Percentiles rank a stretch among this genome's conserved stretches.
These are phyloP conservation scores for Caerostris extrusa DNA, from an alignment of 1,140 invertebrate species.

Conservation along the genomic window DNA sequence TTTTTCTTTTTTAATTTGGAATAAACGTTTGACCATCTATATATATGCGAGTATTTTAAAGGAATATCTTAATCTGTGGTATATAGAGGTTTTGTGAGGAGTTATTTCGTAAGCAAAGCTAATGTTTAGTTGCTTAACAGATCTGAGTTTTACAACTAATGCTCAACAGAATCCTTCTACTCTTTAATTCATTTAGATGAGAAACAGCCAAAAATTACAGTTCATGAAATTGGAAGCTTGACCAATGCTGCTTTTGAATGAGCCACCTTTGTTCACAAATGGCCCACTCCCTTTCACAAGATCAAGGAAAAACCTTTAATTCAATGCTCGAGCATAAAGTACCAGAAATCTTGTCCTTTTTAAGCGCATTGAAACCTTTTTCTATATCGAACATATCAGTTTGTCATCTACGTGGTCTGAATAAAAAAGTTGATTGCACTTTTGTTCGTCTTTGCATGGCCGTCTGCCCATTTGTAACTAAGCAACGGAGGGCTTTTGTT, in stretches of 20 bases:
- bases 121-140: not conserved
- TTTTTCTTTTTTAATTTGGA: too few species aligned
- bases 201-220: not conserved
- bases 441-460: constrained; percentile 15
- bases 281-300: not conserved
- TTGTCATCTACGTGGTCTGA: constrained; percentile 37
- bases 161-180: not conserved
- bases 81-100: too few species aligned
- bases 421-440: not conserved
- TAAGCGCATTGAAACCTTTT: not conserved
- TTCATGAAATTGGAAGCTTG: not conserved
- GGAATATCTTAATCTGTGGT: too few species aligned
- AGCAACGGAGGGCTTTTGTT: constrained; percentile 37
- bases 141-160: not conserved
- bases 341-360: not conserved
- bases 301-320: not conserved
- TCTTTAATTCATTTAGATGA: not conserved
- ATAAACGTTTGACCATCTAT: too few species aligned
- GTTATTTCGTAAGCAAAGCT: not conserved
- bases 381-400: constrained; percentile 28
- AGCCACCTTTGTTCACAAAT: not conserved
- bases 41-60: too few species aligned
- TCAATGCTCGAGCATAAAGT: constrained; percentile 21
- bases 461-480: constrained; percentile 40
- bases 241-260: not conserved